Evolutionary conservation across 1,140 invertebrate species (phyloP).

Genomic region (Drosophila nasuta): DNA sequence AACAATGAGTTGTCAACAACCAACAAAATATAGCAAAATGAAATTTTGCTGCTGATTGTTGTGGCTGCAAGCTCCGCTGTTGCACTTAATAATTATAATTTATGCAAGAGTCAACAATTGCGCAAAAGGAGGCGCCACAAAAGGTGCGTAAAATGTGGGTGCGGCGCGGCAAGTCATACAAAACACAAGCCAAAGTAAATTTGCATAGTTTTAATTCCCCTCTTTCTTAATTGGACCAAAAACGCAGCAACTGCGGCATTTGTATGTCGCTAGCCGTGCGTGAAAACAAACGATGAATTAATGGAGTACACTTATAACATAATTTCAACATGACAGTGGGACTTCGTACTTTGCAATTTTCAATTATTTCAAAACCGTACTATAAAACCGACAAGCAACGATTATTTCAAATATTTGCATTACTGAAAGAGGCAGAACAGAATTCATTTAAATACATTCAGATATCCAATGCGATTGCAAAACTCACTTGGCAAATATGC

Average conservation of each 20-base stretch:
- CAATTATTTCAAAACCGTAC: neutral
- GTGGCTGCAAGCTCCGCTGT: neutral
- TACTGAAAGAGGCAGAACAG: neutral
- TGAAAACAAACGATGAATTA: neutral
- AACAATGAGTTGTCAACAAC: slow-evolving; percentile 18
- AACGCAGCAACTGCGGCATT: neutral
- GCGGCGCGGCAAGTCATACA: slow-evolving; percentile 1
- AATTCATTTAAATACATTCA: neutral
- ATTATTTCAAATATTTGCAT: neutral
- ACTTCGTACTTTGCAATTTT: neutral
- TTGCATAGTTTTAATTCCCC: slow-evolving; percentile 30
- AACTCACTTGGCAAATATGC: slow-evolving; percentile 1
- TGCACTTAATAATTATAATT: slow-evolving; percentile 70
- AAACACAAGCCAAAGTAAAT: slow-evolving; percentile 36
- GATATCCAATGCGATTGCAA: neutral
- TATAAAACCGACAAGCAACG: slow-evolving; percentile 1
- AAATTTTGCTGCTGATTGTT: slow-evolving; percentile 30
- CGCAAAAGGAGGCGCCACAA: slow-evolving; percentile 34
- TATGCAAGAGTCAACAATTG: slow-evolving; percentile 62
- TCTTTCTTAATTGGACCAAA: neutral
- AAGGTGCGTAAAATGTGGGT: slow-evolving; percentile 21
- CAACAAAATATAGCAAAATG: slow-evolving; percentile 50
- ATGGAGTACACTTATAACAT: too few relatives aligned
- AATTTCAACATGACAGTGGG: too few relatives aligned
- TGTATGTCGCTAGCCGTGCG: neutral